Percentiles rank a stretch among this genome's conserved stretches.
Conservation (phyloP, 2,113 vertebrate genomes). For the Hylia prasina region DNA sequence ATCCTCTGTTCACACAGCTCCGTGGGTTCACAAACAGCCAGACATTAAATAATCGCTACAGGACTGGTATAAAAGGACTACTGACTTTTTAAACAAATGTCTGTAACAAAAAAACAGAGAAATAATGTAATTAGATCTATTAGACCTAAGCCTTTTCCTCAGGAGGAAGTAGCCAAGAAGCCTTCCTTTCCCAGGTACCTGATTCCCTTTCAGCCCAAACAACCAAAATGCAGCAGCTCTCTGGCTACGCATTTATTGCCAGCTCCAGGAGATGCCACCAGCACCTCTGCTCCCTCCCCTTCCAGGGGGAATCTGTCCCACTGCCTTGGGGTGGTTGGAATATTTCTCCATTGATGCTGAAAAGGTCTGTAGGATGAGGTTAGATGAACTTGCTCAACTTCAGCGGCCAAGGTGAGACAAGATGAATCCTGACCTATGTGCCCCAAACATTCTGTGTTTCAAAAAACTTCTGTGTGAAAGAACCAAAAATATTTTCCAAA, state of each 20-base stretch:
- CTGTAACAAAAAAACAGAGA: not conserved
- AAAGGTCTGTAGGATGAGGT: not conserved
- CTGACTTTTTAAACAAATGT: conserved; percentile 24
- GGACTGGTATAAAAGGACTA: conserved; percentile 32
- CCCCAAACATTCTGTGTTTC: rapidly evolving
- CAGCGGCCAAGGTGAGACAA: not conserved
- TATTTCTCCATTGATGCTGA: not conserved
- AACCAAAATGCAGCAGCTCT: not conserved
- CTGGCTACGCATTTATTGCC: not conserved
- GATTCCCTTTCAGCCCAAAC: not conserved
- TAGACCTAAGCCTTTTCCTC: conserved; percentile 6
- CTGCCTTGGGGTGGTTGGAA: not conserved
- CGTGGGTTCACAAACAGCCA: not conserved
- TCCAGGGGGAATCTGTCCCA: not conserved
- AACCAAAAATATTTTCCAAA: not conserved
- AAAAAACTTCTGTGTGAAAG: not conserved
- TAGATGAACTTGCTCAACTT: not conserved
- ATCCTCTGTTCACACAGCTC: not conserved
- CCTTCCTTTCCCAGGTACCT: not conserved
- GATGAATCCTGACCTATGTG: not conserved
- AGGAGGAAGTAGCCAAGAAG: not conserved
- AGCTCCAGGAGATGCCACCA: not conserved
- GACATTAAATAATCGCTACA: conserved; percentile 33
- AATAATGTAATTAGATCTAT: not conserved
- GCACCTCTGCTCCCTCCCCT: not conserved